Evolutionary conservation across 2,797 vertebrate genomes (phyloP), one percentile per base, ranked within the genome.

Genomic region (Thalassophryne amazonica): DNA sequence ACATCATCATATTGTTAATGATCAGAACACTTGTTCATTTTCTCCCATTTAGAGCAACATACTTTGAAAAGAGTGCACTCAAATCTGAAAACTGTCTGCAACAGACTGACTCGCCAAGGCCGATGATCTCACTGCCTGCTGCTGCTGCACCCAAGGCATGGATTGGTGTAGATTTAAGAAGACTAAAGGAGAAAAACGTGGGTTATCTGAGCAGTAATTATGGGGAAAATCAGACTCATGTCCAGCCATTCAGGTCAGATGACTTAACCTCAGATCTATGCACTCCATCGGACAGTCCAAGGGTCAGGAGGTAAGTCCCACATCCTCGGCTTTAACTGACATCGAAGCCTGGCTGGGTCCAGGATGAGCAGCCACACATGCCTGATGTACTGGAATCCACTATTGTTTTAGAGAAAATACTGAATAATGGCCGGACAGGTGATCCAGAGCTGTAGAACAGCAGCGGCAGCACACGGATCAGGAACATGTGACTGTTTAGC

Each of bases 231-330:
- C 55, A 53, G 48, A 52, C 22, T 30, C 83, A 13, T 50, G 58
- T 75, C 66, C 69, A 70, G 49, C 39, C 30, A 51, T 59, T 37
- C 39, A 20, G 88, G 87, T 85, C 89, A 88, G 87, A 86, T 86
- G 88, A 91, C 80, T 92, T 92, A 91, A 91, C 89, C 90, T 73
- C 63, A 86, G 84, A 92, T 92, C 90, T 77, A 91, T 92, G 87
- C 32, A 86, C 83, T 88, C 70, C 76, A 88, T 78, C 63, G 81
- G 83, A 56, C 78, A 73, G 75, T 65, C 53, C 29, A 73, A 43
- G 59, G 83, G 89, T 89, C 87, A 89, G 60, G 74, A 62, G 60
- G 69, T 70, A 78, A 61, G 65, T 67, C 70, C 31, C 59, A 67
- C 66, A 67, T 72, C 62, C 54, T 32, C 36, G 46, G 49, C 49